Base-by-base conservation (phyloP, 2,888 invertebrate genomes). In the Pasiphila rectangulata region DNA sequence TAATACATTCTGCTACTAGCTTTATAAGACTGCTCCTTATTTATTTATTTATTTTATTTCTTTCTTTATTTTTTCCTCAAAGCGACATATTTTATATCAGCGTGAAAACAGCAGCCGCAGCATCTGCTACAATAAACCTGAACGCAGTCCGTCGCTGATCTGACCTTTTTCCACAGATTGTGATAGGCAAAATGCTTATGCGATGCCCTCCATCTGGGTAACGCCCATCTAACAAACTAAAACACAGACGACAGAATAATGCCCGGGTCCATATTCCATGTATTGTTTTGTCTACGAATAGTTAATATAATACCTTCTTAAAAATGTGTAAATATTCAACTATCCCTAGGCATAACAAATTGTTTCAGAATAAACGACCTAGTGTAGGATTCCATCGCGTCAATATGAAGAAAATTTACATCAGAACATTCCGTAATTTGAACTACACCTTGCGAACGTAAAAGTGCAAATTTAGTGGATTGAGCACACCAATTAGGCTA, bases 151-250 rank as follows among this genome's bases (percentile, higher is more conserved):
- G 60, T 59, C 63, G 73, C 72, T 73, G 63, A 72, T 84, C 84
- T 82, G 74, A 89, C 89, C 89, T 89, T 82, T 72, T 71, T 77
- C 76, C 82, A 83, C 62, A 83, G 71, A 59, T 69, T 67, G 69
- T 82, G 76, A 69, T 76, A 84, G 57, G 81, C 77, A 78, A 81
- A 78, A 66, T 79, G 80, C 73, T 84, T 89, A 80, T 85, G 83
- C 58, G 88, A 89, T 57, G 87, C 83, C 59, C 89, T 83, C 89
- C 89, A 89, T 66, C 89, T 79, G 64, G 84, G 84, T 64, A 87
- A 78, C 76, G 81, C 79, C 89, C 89, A 89, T 72, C 81, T 88
- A 72, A 89, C 74, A 77, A 75, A 87, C 89, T 89, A 89, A 88
- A 79, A 84, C 70, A 85, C 75, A 57, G 72, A 71, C 54, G 54